Conservation (phyloP, 2,113 vertebrate species). For the Neotoma lepida region DNA sequence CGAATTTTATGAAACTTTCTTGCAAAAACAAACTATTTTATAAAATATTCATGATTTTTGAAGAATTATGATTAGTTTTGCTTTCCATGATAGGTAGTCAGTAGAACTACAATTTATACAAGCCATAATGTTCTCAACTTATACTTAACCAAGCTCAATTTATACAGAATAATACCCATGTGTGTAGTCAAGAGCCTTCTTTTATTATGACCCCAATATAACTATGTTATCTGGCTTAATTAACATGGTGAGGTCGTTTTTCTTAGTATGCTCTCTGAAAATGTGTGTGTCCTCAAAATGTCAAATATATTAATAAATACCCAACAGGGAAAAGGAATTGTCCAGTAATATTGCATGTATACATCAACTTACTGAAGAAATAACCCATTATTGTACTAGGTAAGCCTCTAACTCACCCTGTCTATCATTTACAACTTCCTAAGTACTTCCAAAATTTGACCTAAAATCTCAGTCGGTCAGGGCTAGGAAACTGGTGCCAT, state of each 20-base stretch:
- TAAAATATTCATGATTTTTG: conserved; percentile 18
- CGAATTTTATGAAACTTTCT: conserved; percentile 55
- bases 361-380: too few species aligned
- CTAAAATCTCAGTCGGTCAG: too few species aligned
- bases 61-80: conserved; percentile 45
- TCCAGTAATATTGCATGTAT: too few species aligned
- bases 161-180: neutral
- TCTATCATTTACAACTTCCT: too few species aligned
- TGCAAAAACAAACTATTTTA: conserved; percentile 40
- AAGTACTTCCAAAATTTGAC: too few species aligned
- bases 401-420: too few species aligned
- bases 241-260: neutral
- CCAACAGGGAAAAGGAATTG: too few species aligned
- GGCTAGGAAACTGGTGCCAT: neutral
- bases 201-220: conserved; percentile 22
- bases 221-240: neutral
- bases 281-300: neutral
- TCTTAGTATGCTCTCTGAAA: neutral
- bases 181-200: neutral
- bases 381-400: too few species aligned
- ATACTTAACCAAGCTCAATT: neutral
- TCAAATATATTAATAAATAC: too few species aligned
- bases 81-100: conserved; percentile 37
- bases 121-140: neutral
- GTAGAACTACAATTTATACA: conserved; percentile 24